These are phyloP conservation scores for Xylophagus ater DNA, from an alignment of 2,888 invertebrate species.

Conservation along the genomic window DNA sequence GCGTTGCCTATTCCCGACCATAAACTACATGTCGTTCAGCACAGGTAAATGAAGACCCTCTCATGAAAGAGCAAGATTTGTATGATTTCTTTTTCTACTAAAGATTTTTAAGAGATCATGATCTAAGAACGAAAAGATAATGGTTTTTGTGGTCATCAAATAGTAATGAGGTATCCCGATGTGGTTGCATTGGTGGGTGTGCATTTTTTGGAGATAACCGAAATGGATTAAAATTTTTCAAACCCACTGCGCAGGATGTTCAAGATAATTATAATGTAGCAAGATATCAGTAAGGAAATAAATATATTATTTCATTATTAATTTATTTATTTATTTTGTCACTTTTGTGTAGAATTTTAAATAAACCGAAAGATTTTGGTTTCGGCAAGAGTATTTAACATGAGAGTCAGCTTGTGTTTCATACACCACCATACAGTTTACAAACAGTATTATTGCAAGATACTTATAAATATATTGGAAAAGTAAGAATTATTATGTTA, in stretches of 20 bases:
- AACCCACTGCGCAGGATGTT: conserved; percentile 68
- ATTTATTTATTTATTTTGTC: conserved; percentile 3
- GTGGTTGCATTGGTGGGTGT: conserved; percentile 94
- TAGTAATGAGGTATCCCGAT: conserved; percentile 57
- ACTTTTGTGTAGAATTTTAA: conserved; percentile 49
- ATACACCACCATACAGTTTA: conserved; percentile 77
- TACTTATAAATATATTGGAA: conserved; percentile 38
- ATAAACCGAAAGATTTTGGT: conserved; percentile 72
- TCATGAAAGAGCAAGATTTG: too few species aligned
- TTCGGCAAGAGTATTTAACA: conserved; percentile 91
- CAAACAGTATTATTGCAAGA: conserved; percentile 68
- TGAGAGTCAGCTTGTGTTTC: conserved; percentile 75
- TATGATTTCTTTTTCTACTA: too few species aligned
- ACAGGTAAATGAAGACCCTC: conserved; percentile 53
- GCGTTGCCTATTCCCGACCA: conserved; percentile 68
- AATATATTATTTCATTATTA: too few species aligned
- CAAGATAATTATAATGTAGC: conserved; percentile 76
- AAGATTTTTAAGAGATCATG: conserved; percentile 67
- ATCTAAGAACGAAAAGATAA: conserved; percentile 71
- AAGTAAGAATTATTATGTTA: conserved; percentile 22
- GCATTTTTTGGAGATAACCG: conserved; percentile 87
- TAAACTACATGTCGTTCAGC: conserved; percentile 65
- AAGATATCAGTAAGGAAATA: conserved; percentile 39
- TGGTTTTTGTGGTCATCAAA: conserved; percentile 83
- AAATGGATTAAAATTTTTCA: conserved; percentile 81